These are phyloP conservation scores for Scomber japonicus DNA, from an alignment of 2,113 vertebrate species.

Conservation along the genomic window DNA sequence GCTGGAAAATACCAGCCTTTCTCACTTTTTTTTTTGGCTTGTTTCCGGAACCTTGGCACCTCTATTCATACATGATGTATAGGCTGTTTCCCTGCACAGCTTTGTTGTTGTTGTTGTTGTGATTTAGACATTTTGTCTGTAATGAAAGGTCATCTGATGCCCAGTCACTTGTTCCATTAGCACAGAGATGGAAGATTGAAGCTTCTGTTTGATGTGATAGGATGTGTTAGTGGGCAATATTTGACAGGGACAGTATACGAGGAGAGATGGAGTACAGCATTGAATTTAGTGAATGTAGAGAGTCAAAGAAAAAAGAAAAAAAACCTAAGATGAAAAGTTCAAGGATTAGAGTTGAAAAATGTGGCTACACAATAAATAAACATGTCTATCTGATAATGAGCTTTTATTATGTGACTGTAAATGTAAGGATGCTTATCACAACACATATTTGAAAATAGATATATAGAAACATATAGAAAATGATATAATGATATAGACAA, in stretches of 20 bases:
- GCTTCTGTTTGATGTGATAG: slow-evolving; percentile 4
- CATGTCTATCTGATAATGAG: background rate
- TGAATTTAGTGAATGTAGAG: slow-evolving; percentile 2
- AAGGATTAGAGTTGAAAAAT: background rate
- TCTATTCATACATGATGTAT: slow-evolving; percentile 15
- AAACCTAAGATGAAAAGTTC: background rate
- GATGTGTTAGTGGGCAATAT: slow-evolving; percentile 1
- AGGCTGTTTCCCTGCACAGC: background rate
- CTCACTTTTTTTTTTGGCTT: slow-evolving; percentile 19
- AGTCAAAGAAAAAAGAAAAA: background rate
- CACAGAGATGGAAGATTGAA: slow-evolving; percentile 12
- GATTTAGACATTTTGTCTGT: slow-evolving; percentile 7
- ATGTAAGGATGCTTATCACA: background rate
- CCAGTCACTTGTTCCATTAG: slow-evolving; percentile 36
- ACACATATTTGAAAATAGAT: too few relatives aligned
- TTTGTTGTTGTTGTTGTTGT: background rate
- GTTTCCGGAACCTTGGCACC: slow-evolving; percentile 32
- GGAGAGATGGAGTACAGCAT: background rate
- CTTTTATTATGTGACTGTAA: background rate
- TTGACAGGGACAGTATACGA: background rate
- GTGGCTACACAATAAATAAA: background rate
- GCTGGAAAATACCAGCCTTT: slow-evolving; percentile 53
- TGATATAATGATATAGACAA: too few relatives aligned
- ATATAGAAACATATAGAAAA: too few relatives aligned
- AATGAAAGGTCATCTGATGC: slow-evolving; percentile 27